Base-by-base conservation (phyloP, 2,113 vertebrate species). In the Catharus fuscescens region DNA sequence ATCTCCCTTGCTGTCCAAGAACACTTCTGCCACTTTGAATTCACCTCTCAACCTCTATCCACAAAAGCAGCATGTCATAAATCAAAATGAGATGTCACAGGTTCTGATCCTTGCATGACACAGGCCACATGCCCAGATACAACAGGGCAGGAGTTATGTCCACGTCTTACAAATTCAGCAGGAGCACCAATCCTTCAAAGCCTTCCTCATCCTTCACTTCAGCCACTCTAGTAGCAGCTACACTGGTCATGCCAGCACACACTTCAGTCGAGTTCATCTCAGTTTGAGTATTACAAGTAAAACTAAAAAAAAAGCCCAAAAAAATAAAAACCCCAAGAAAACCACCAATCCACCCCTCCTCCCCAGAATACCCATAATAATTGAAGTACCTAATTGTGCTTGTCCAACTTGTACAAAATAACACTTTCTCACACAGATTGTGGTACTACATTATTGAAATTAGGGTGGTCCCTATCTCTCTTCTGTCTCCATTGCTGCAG, bases 181-280 rank as follows among this genome's bases (percentile, higher is more conserved):
- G 50, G 16, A 69, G n/a, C 25, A 70, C 6, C 24, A 73, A 8
- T 24, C n/a, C 21, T 78, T 66, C 74, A 70, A 74, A 70, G 8
- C 9, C 14, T 48, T 72, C 20, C 32, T 65, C 52, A 59, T 50
- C 28, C 52, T 70, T 38, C 24, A 64, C 5, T 44, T 54, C 38
- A 85, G 25, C 9, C 36, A 42, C 34, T 60, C 53, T 45, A 81
- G 24, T 1, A 47, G 2, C n/a, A 62, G 42, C 64, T 36, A 36
- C 10, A 7, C 12, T 18, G 20, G 21, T 18, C 8, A 2, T 23
- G 21, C 9, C 69, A 67, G 32, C 24, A 5, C 0, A 2, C 10
- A 11, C 17, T 31, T 38, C 38, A 45, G 29, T 31, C 16, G 61
- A 69, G 15, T 21, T 28, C 38, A 72, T 32, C 38, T 48, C 45